Base-by-base conservation (phyloP, 2,113 vertebrate species). In the Desmodus rotundus region DNA sequence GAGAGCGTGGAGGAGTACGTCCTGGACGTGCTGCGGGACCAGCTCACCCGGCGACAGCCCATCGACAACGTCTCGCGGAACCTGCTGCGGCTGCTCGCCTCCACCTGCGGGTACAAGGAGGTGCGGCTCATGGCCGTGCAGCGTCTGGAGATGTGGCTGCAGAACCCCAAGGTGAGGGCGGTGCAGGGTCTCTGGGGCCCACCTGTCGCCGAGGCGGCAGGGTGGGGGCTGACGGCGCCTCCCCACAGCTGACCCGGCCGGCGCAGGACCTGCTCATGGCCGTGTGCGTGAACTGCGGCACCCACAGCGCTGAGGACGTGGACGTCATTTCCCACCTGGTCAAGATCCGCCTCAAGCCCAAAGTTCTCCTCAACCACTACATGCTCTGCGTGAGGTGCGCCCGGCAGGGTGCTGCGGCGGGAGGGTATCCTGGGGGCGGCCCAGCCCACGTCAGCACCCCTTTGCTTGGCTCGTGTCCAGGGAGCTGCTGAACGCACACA, bases 191-290 rank as follows among this genome's bases (percentile, higher is more conserved):
- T 15, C 20, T 36, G 4, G 24, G 83, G 20, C 6, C 15, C 22
- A 3, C 3, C 31, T 0, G 36, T 2, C 0, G 14, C 68, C n/a
- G 26, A 3, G 41, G 22, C 67, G 11, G 45, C 3, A 22, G 8
- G 54, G 78, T 2, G 45, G 54, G 28, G 92, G 24, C 17, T 13
- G 28, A 28, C 85, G 63, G 43, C 11, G 19, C 41, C 45, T n/a
- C 96, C 43, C 33, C 82, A 9, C 96, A 99, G 99, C 61, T 99
- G 96, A 99, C 99, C 4, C 98, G 99, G n/a, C 99, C 99, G 0
- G 99, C 99, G 33, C 99, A 99, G 98, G 99, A 99, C 98, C 98
- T 99, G 87, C 98, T 99, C 74, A 99, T 99, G 99, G 99, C 99
- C 0, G 97, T 99, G 85, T 99, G 99, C 50, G 99, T 99, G 99